Base-by-base conservation (phyloP, 2,888 invertebrate species). In the Hydroisotoma schaefferi region DNA sequence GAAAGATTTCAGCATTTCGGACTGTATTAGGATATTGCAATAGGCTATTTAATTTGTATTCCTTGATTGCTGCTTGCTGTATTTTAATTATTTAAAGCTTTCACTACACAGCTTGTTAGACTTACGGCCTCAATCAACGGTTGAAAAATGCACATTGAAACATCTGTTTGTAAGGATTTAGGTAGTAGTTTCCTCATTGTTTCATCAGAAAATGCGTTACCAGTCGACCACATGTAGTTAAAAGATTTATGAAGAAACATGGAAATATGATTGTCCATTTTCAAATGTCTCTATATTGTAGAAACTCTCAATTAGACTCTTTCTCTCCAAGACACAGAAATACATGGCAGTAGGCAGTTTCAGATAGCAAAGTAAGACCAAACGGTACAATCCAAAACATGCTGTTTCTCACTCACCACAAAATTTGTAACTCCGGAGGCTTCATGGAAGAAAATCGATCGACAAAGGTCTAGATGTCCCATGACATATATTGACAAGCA, bases 371-470 rank as follows among this genome's bases (percentile, higher is more conserved):
- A n/a, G n/a, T n/a, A n/a, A n/a, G n/a, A n/a, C n/a, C n/a, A n/a
- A n/a, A n/a, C n/a, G n/a, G n/a, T n/a, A n/a, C n/a, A n/a, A n/a
- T n/a, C n/a, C n/a, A n/a, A n/a, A n/a, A n/a, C n/a, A n/a, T n/a
- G n/a, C n/a, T n/a, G 27, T 23, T 44, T 26, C 20, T 2, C 2
- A 51, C 38, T 54, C 43, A 62, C 62, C 33, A 61, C 61, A 52
- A 64, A 64, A 28, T 40, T 58, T 28, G 48, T 44, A 29, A 61
- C 64, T 1, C 57, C 57, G 27, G 43, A 51, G 1, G 61, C 64
- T 55, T 64, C 64, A 27, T 64, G 61, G 33, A 61, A 61, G 37
- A 60, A 64, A 2, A 61, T 55, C 4, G 58, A 49, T 8, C 64
- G 54, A 12, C 51, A 23, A 12, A 61, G 28, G 33, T 64, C 64